phyloP scores from a whole-genome alignment of 2,113 vertebrate genomes.

The Pelmatolapia mariae region DNA sequence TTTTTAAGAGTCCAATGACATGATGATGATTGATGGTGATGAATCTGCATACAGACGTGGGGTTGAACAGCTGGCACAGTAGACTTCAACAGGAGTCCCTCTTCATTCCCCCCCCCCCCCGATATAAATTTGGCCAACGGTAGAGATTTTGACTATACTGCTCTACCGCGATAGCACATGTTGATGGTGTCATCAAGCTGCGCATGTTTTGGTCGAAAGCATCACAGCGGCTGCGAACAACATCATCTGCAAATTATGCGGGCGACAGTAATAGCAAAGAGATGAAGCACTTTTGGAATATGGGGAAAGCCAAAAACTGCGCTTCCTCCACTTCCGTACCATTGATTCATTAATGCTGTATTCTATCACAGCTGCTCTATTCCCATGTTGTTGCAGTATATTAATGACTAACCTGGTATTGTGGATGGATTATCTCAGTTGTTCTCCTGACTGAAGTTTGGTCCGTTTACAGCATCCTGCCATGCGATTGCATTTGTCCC shows the following conservation, averaged over 20 bases:
- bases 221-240: accelerated
- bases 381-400: background rate
- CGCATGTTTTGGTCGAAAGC: background rate
- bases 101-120: too few species aligned
- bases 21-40: background rate
- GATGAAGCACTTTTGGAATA: background rate
- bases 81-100: too few species aligned
- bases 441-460: background rate
- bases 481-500: too few species aligned
- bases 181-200: background rate
- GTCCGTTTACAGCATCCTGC: too few species aligned
- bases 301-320: background rate
- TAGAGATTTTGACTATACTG: background rate
- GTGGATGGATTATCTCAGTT: background rate
- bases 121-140: accelerated
- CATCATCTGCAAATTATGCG: background rate
- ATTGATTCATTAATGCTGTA: background rate
- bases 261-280: background rate
- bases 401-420: accelerated
- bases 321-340: accelerated
- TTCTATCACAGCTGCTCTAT: background rate
- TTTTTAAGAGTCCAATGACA: background rate
- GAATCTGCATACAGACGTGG: too few species aligned
- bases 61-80: too few species aligned
- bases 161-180: accelerated